Base-by-base conservation (phyloP, 2,797 vertebrate genomes). In the Huso huso region DNA sequence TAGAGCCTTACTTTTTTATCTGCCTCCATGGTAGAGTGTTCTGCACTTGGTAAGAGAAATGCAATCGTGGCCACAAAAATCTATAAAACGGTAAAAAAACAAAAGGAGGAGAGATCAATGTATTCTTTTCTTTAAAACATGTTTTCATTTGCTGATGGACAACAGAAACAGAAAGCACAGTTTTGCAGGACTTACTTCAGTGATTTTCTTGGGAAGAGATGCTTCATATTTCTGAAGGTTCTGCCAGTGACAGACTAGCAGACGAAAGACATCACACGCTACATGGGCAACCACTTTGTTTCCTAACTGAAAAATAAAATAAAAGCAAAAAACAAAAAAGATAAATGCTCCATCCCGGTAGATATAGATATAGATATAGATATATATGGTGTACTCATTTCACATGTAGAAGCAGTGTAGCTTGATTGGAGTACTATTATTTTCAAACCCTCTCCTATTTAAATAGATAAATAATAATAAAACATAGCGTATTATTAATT, bases 51-150 rank as follows among this genome's bases (percentile, higher is more conserved):
- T 83, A 99, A 84, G 75, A 99, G 94, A 83, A 97, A 98, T 9
- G 93, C 91, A 73, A 97, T 93, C 73, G 96, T 99, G 78, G 95
- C 95, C 85, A 99, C 94, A 62, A 98, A 96, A 81, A 98, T 96
- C 96, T 99, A 78, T 2, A 72, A 18, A 66, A 77, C 79, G 82
- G 79, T 61, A 83, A 83, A 37, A 37, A 37, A 37, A 37, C 3
- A 37, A 37, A 37, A 37, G 37, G 37, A 37, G 37, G 37, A 37
- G 5, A 37, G 37, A 37, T 37, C 37, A 4, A 37, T 37, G 3
- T 37, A 37, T 37, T 37, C 37, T 37, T 37, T 37, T 37, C 37
- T 37, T 37, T 37, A 37, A 37, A 37, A 37, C 37, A 37, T 37
- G 37, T 37, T 37, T 37, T 37, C 18, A 13, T 6, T 18, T 6